Conservation (phyloP, 2,797 vertebrate genomes). For the Micropoecilia bifurca region DNA sequence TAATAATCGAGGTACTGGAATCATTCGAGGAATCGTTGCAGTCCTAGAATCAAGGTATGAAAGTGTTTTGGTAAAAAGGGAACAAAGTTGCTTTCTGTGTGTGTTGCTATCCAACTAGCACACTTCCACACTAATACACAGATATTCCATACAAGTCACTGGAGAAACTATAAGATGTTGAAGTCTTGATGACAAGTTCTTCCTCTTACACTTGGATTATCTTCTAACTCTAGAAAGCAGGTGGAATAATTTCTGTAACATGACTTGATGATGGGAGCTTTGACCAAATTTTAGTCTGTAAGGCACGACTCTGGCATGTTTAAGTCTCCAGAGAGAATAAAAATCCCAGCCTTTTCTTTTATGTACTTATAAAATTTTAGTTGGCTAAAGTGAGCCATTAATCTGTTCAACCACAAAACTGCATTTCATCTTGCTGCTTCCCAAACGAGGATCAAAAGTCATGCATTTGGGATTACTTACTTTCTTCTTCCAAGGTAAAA, state of each 20-base stretch:
- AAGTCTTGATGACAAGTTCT: background rate
- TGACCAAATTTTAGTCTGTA: background rate
- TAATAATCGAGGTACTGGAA: too few relatives aligned
- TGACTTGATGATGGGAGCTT: background rate
- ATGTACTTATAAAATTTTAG: background rate
- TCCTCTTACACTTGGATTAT: background rate
- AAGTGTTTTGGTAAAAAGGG: background rate
- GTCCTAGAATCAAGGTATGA: background rate
- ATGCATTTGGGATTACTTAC: background rate
- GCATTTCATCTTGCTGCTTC: background rate
- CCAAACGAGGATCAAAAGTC: too few relatives aligned
- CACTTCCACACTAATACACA: too few relatives aligned
- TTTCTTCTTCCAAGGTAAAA: background rate
- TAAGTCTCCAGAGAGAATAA: background rate
- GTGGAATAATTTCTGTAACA: background rate
- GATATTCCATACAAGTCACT: too few relatives aligned
- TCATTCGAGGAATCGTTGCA: too few relatives aligned
- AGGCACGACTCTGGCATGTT: background rate
- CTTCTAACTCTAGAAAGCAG: background rate
- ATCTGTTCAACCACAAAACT: background rate
- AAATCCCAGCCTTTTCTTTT: background rate
- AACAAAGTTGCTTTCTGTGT: background rate
- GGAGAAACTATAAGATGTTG: background rate
- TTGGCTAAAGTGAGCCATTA: background rate
- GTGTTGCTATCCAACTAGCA: too few relatives aligned